Evolutionary conservation across 2,888 invertebrate genomes (phyloP).

Genomic region (Conomelus anceps): DNA sequence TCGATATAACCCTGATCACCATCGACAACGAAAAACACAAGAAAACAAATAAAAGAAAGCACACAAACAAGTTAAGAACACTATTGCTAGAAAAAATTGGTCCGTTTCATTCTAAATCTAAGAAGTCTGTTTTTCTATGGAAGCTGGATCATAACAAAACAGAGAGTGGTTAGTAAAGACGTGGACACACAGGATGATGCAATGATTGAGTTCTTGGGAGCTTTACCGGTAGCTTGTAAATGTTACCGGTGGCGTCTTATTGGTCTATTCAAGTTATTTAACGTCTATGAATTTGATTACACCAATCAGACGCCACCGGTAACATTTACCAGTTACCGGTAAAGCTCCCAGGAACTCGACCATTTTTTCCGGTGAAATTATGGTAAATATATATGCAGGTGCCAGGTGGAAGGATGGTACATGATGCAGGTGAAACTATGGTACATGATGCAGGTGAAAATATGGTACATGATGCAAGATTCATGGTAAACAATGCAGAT

Average conservation of each 20-base stretch:
- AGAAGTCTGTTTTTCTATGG: neutral
- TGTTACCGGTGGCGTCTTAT: no score
- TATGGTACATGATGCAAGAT: neutral
- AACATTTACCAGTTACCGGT: no score
- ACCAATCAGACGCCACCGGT: no score
- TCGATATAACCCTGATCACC: constrained; percentile 72
- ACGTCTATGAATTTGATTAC: no score
- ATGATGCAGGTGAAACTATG: neutral
- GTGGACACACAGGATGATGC: neutral
- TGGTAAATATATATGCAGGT: no score
- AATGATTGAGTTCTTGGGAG: no score
- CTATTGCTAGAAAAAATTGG: neutral
- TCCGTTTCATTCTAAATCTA: neutral
- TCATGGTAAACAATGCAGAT: neutral
- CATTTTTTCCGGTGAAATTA: no score
- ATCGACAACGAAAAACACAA: constrained; percentile 4
- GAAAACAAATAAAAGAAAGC: neutral
- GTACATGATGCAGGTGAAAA: neutral
- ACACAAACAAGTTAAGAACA: neutral
- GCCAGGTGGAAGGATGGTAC: no score
- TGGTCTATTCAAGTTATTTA: no score
- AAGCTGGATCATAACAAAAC: constrained; percentile 18
- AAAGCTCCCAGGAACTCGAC: no score
- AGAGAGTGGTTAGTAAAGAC: constrained; percentile 6
- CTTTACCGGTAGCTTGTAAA: no score